phyloP scores from a whole-genome alignment of 2,797 vertebrate species.

The Lacerta viridis region DNA sequence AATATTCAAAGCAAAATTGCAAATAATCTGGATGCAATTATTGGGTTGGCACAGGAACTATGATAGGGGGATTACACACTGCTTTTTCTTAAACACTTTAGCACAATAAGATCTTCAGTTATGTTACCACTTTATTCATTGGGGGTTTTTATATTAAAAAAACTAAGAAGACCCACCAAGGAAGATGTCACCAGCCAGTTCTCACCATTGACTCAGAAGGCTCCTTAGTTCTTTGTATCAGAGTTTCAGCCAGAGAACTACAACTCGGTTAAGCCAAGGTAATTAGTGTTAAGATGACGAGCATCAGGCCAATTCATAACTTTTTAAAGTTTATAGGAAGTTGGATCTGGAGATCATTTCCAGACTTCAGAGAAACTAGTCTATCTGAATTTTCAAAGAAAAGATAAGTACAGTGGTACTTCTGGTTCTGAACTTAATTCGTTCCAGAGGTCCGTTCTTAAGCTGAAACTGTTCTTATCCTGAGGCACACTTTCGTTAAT shows the following conservation, averaged over 20 bases:
- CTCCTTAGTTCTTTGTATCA: background rate
- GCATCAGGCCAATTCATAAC: background rate
- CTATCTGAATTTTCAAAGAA: background rate
- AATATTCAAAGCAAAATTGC: conserved; percentile 37
- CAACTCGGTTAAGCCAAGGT: background rate
- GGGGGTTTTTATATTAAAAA: conserved; percentile 40
- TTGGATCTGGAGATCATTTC: background rate
- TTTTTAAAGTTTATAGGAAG: background rate
- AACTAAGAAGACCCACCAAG: background rate
- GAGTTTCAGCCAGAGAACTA: background rate
- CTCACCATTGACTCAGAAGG: background rate
- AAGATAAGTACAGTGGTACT: background rate
- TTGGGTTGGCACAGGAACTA: conserved; percentile 55
- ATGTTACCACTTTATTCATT: conserved; percentile 60
- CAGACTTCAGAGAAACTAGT: background rate
- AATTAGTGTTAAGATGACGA: background rate
- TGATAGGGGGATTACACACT: conserved; percentile 73
- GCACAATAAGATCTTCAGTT: conserved; percentile 66
- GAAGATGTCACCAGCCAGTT: background rate
- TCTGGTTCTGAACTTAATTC: no score
- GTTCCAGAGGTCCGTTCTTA: no score
- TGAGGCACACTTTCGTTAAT: no score
- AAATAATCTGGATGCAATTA: conserved; percentile 68
- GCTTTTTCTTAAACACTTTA: conserved; percentile 72
- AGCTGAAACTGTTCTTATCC: no score